Conservation (phyloP, 2,113 vertebrate genomes). For the Anguilla japonica region DNA sequence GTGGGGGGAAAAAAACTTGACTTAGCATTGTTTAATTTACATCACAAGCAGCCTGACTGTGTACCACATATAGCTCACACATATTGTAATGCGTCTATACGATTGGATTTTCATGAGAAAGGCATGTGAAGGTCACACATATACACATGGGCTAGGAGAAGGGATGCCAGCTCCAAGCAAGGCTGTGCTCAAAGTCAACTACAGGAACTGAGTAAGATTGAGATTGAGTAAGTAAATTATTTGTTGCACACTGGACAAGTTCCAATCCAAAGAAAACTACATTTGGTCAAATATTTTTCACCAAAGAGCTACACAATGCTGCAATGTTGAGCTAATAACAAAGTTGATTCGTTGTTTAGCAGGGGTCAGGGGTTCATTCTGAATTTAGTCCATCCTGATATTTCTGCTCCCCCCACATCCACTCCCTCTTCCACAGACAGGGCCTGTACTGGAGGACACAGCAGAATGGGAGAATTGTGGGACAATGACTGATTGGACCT, state of each 20-base stretch:
- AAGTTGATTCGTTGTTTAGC: background rate
- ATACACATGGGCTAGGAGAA: no score
- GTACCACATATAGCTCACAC: background rate
- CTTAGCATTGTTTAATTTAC: background rate
- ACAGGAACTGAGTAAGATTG: no score
- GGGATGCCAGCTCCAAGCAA: no score
- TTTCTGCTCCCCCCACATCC: background rate
- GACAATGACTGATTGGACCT: slow-evolving; percentile 28
- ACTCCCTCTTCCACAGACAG: background rate
- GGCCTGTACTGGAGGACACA: background rate
- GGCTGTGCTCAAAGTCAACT: no score
- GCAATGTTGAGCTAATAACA: no score
- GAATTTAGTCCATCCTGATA: background rate
- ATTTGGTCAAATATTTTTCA: background rate
- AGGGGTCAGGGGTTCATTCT: background rate
- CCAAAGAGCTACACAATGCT: no score
- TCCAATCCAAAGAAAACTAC: background rate
- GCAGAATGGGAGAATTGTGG: background rate
- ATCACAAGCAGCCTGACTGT: background rate
- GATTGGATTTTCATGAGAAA: background rate
- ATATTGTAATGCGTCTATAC: background rate
- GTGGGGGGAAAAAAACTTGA: background rate
- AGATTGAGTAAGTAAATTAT: background rate
- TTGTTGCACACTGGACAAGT: background rate
- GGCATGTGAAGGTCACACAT: background rate